Base-by-base conservation (phyloP, 37 sponge, comb jelly and placozoan species). In the Amphimedon queenslandica region DNA sequence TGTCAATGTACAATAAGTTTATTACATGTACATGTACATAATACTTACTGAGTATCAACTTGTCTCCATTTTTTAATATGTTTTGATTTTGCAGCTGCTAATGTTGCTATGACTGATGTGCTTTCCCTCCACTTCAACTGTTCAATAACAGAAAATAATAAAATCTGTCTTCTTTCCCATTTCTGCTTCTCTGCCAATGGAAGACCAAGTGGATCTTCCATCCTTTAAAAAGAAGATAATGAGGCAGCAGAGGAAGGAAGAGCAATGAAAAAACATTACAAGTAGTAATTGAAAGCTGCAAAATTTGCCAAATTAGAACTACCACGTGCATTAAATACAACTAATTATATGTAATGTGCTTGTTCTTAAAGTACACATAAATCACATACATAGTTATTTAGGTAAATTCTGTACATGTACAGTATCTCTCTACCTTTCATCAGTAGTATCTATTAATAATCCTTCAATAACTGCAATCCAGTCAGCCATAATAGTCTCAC, bases 371-470 rank as follows among this genome's bases (percentile, higher is more conserved):
- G n/a, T n/a, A n/a, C n/a, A n/a, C n/a, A n/a, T n/a, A n/a, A n/a
- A n/a, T n/a, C n/a, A n/a, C n/a, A n/a, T n/a, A n/a, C n/a, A n/a
- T n/a, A n/a, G n/a, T n/a, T n/a, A n/a, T n/a, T n/a, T n/a, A n/a
- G n/a, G n/a, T n/a, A n/a, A n/a, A n/a, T n/a, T n/a, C n/a, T n/a
- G n/a, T n/a, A n/a, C n/a, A n/a, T n/a, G n/a, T n/a, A n/a, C n/a
- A n/a, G n/a, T n/a, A n/a, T n/a, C n/a, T n/a, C 30, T 55, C 3
- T 55, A 92, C 96, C 93, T 96, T 24, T 96, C 96, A 67, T 96
- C 90, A 39, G 78, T 79, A 2, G 83, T 77, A 1, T 91, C 88
- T 32, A 85, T 41, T 10, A 96, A 83, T 27, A 89, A 67, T 30
- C 78, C 76, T 72, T 96, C 93, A 47, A 86, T 92, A 39, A 87